Evolutionary conservation across 2,888 invertebrate species (phyloP).

Genomic region (Caenorhabditis angaria): DNA sequence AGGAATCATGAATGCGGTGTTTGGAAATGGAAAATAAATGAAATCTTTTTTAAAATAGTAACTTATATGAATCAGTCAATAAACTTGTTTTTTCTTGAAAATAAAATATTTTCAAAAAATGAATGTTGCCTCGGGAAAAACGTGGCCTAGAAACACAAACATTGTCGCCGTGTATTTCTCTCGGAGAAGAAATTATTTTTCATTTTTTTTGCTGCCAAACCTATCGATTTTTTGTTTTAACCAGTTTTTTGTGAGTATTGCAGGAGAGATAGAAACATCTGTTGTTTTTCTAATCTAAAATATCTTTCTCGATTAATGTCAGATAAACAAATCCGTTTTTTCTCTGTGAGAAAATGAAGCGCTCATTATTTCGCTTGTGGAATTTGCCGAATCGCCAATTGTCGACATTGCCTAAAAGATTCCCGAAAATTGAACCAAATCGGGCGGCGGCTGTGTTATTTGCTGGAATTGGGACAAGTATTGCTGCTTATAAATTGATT

Average conservation of each 20-base stretch:
- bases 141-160: conserved; percentile 7
- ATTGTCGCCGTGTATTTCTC: not conserved
- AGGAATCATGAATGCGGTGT: conserved; percentile 19
- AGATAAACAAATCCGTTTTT: not conserved
- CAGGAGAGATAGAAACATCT: not conserved
- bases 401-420: not conserved
- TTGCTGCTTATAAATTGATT: conserved; percentile 27
- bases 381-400: conserved; percentile 7
- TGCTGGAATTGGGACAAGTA: conserved; percentile 26
- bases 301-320: not conserved
- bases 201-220: not conserved
- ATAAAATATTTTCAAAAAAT: too few species aligned
- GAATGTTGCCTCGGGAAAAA: not conserved
- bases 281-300: not conserved
- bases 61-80: too few species aligned
- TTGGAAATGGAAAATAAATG: not conserved
- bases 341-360: conserved; percentile 13
- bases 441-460: conserved; percentile 13
- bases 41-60: too few species aligned
- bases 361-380: conserved; percentile 29
- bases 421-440: not conserved
- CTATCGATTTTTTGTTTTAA: not conserved
- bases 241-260: not conserved
- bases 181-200: not conserved
- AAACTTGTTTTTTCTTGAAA: not conserved